phyloP scores from a whole-genome alignment of 2,113 vertebrate species.

The Microtus ochrogaster region DNA sequence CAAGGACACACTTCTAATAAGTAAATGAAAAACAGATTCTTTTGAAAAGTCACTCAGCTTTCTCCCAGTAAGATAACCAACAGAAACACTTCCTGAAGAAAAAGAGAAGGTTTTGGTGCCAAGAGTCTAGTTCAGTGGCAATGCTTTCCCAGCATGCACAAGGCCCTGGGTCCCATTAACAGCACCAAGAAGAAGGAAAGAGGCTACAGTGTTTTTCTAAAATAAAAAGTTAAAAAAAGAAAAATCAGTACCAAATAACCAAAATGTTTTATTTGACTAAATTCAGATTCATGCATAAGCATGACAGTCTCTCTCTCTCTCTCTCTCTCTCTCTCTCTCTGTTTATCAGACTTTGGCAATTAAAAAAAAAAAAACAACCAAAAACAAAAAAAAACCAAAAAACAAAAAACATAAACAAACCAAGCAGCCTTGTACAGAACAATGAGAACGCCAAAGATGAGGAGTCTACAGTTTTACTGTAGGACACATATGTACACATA shows the following conservation, averaged over 20 bases:
- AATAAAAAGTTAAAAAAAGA: conserved; percentile 63
- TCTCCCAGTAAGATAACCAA: conserved; percentile 42
- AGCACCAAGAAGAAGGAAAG: background rate
- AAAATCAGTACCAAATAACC: conserved; percentile 77
- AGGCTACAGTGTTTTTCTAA: conserved; percentile 43
- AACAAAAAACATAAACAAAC: background rate
- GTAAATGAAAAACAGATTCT: conserved; percentile 51
- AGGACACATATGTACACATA: conserved; percentile 80
- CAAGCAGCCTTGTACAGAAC: conserved; percentile 92
- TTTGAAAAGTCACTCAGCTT: conserved; percentile 20
- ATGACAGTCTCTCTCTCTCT: conserved; percentile 88
- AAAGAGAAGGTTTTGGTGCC: background rate
- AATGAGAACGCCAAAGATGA: conserved; percentile 89
- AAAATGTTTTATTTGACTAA: conserved; percentile 93
- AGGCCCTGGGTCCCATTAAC: background rate
- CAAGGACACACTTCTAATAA: conserved; percentile 3
- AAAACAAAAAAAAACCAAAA: conserved; percentile 73
- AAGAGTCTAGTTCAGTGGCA: background rate
- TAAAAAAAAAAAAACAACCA: conserved; percentile 78
- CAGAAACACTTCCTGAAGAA: conserved; percentile 29
- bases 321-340: conserved; percentile 81
- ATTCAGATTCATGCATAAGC: conserved; percentile 90
- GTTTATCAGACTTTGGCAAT: conserved; percentile 94
- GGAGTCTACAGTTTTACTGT: conserved; percentile 89
- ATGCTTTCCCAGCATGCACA: too few relatives aligned